Evolutionary conservation across 1,140 invertebrate species (phyloP), one percentile per base, ranked within the genome.

Genomic region (Psix sp.): DNA sequence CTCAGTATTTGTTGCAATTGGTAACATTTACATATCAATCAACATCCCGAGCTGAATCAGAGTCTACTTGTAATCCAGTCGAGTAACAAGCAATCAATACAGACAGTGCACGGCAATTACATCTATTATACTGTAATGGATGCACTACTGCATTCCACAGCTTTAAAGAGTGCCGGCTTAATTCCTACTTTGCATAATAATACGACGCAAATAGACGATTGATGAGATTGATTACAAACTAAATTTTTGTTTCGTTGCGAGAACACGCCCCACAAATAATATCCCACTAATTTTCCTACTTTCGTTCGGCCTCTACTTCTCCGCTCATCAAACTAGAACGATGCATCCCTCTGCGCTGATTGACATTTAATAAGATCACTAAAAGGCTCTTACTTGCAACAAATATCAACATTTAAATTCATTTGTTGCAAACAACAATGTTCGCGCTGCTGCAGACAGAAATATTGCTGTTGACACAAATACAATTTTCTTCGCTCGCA

Each of bases 21-120:
- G 33, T 17, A 56, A 62, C 56, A 72, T 65, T 72, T 65, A 36
- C 59, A 59, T 59, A 72, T 49, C 59, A 62, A 72, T 72, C 52
- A 56, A 46, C 59, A 51, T 36, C 57, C 16, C 29, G 38, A 54
- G n/a, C 38, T n/a, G 36, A 59, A 57, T 72, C 60, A 18, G 26
- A 65, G 36, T 21, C 35, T 59, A 40, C 52, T 73, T 54, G 51
- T 60, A 60, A 73, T 52, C 70, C 39, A 16, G 24, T 11, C 21
- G 26, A 38, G 46, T 66, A 73, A 73, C 46, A 24, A 39, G 68
- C 59, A 49, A 72, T 73, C 70, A 60, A 73, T 73, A 66, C 54
- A 48, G 54, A 66, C 60, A 46, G 40, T 35, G 38, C 24, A 60
- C 46, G 60, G 54, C 70, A 73, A 73, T 73, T 60, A 66, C 70